Base-by-base conservation (phyloP, 2,797 vertebrate species). In the Tragelaphus eurycerus region DNA sequence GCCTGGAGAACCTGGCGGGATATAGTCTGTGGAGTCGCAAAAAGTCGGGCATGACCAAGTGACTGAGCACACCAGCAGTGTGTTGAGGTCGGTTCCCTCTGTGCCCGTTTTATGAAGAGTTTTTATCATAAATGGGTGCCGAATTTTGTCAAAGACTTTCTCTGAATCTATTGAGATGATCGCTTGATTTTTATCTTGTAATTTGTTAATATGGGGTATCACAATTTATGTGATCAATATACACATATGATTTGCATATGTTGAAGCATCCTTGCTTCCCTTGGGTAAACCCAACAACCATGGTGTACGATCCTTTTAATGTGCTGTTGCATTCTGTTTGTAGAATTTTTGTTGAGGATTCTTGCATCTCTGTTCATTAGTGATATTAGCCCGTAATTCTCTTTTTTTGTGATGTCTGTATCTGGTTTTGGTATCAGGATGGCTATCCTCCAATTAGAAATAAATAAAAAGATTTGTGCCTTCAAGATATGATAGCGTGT, bases 41-140 rank as follows among this genome's bases (percentile, higher is more conserved):
- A 27, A 14, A 14, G 38, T 15, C 0, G 0, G 21, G 4, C 38
- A 25, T 46, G 11, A 14, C 67, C 13, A 5, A 27, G 38, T 0
- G 0, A 4, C 38, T 14, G 46, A 46, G 38, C 71, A 43, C 1
- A 7, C 5, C 5, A 38, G 64, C 19, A 38, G 19, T 6, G 7
- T 15, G 71, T 1, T 46, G 34, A 46, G 38, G 23, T 1, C 4
- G 23, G 3, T 15, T 27, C 71, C 38, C 27, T 43, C 71, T 76
- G 3, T 8, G 38, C 71, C 38, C 3, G 0, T 76, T 46, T 76
- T 8, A 38, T 76, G 23, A 46, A 76, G 34, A 43, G 23, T 14
- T 27, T 27, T 74, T 74, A 27, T 46, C 6, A 1, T 15, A 27
- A 74, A 74, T 25, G 12, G 38, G 38, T 76, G 23, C 71, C 27